Conservation (phyloP, 2,888 invertebrate species). For the Oxytorus armatus region DNA sequence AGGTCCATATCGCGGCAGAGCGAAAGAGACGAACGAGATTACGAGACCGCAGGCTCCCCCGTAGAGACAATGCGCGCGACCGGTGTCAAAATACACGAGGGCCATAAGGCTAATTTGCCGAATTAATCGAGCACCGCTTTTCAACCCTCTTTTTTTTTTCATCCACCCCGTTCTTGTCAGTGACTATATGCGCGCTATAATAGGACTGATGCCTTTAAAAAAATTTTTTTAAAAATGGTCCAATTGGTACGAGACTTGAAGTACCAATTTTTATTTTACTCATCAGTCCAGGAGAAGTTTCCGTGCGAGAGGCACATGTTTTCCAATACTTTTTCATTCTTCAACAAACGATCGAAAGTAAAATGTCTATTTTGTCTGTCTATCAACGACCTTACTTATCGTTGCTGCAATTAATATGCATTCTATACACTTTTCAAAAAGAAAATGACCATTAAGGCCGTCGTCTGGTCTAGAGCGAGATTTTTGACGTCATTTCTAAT, state of each 20-base stretch:
- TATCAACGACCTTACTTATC: too few species aligned
- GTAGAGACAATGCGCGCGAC: slow-evolving; percentile 66
- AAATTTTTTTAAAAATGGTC: neutral
- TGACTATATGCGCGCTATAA: slow-evolving; percentile 24
- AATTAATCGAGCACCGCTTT: slow-evolving; percentile 73
- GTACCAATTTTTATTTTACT: neutral
- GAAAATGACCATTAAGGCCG: too few species aligned
- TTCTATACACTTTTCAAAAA: too few species aligned
- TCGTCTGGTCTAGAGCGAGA: too few species aligned
- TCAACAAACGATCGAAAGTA: too few species aligned
- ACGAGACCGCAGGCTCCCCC: slow-evolving; percentile 26
- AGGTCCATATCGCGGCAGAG: slow-evolving; percentile 38
- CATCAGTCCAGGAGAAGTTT: too few species aligned
- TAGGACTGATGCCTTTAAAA: neutral
- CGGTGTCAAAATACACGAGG: slow-evolving; percentile 82
- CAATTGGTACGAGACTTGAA: neutral
- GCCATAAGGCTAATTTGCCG: slow-evolving; percentile 83
- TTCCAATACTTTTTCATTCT: too few species aligned
- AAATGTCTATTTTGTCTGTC: too few species aligned
- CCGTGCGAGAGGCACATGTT: too few species aligned
- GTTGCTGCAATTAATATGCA: too few species aligned
- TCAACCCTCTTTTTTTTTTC: slow-evolving; percentile 44
- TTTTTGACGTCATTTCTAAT: too few species aligned
- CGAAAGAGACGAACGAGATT: slow-evolving; percentile 23
- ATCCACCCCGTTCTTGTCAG: slow-evolving; percentile 34